Evolutionary conservation across 2,888 invertebrate genomes (phyloP), one percentile per base, ranked within the genome.

Genomic region (Oithona nana): DNA sequence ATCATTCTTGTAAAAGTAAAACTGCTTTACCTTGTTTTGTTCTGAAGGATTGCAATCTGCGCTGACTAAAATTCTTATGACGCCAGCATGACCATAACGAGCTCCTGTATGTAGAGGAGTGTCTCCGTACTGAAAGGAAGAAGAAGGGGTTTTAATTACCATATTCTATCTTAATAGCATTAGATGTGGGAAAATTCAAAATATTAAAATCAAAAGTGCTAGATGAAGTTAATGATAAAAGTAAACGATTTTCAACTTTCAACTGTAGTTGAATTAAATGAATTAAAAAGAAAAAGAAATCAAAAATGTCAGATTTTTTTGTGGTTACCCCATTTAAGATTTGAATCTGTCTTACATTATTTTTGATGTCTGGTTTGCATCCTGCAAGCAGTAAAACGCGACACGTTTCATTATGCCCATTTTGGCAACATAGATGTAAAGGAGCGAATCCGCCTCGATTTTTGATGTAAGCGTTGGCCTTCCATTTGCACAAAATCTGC

Each of bases 331-430:
- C n/a, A n/a, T n/a, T n/a, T n/a, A n/a, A n/a, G n/a, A n/a, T n/a
- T n/a, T n/a, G n/a, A n/a, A n/a, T n/a, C n/a, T n/a, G n/a, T n/a
- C n/a, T 77, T 68, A 88, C 88, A 75, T 90, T 92, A 71, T 94
- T 93, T 73, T 88, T 88, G 64, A 86, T 76, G 73, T 93, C 87
- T 0, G 90, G 84, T 72, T 85, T 83, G 65, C 87, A 87, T 0
- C 87, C 88, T 1, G 87, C 86, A 68, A 92, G 79, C 54, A 94
- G 77, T 16, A 94, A 76, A 71, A 90, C 88, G 60, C 93, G 74
- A 69, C 88, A 87, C 67, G 88, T 85, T 76, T 94, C 92, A 76
- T 94, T 94, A 77, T 94, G 94, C 0, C 94, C 94, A 74, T 90
- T 92, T 78, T 94, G 94, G 69, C 90, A 89, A 64, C 89, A 86